Conservation (phyloP, 2,888 invertebrate species). For the Synergus umbraculus region DNA sequence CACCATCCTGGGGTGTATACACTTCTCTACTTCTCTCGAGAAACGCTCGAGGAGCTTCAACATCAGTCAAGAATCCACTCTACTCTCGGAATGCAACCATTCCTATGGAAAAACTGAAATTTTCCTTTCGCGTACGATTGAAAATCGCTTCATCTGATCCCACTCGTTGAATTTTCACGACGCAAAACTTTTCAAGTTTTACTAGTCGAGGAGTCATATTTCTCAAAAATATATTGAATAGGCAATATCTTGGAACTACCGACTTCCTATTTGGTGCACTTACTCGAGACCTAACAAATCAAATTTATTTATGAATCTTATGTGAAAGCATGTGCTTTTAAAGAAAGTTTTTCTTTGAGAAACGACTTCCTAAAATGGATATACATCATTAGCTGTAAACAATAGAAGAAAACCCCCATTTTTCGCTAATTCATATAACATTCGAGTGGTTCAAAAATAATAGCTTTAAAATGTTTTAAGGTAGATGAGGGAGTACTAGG, state of each 20-base stretch:
- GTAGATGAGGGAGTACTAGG: too few relatives aligned
- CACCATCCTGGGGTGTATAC: constrained; percentile 48
- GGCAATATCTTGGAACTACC: neutral
- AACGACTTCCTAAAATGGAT: neutral
- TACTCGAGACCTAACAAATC: neutral
- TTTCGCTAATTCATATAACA: too few relatives aligned
- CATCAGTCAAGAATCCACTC: constrained; percentile 53
- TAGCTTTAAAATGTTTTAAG: too few relatives aligned
- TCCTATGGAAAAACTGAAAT: constrained; percentile 26
- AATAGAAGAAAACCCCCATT: neutral
- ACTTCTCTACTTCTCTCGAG: constrained; percentile 45
- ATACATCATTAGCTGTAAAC: neutral
- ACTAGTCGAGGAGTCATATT: constrained; percentile 3
- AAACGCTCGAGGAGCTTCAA: constrained; percentile 55
- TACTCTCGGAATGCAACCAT: neutral
- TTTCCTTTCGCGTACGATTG: constrained; percentile 41
- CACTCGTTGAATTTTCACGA: neutral
- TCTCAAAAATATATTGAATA: constrained; percentile 3
- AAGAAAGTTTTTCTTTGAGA: neutral
- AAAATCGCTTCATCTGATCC: neutral
- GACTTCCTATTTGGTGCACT: constrained; percentile 3
- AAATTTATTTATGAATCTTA: neutral
- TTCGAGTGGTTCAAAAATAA: too few relatives aligned
- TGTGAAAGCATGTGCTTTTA: neutral
- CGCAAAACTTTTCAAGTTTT: constrained; percentile 3